Conservation (phyloP, 2,113 vertebrate genomes). For the Manacus vitellinus region DNA sequence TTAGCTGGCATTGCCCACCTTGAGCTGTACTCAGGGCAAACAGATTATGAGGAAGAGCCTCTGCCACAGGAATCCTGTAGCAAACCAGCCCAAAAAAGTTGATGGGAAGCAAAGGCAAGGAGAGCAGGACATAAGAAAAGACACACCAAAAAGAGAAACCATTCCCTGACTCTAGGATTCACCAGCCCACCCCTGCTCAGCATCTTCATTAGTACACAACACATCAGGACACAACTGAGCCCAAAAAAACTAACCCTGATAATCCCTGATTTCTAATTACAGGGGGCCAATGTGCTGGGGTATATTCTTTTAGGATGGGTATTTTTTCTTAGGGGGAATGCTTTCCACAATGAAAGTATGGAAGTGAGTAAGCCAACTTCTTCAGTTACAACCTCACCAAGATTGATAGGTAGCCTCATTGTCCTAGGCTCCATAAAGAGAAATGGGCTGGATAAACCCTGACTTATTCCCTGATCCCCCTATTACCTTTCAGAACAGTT, state of each 20-base stretch:
- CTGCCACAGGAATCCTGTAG: neutral
- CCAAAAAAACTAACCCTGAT: neutral
- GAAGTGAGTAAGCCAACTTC: neutral
- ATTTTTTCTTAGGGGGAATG: neutral
- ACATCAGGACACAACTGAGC: neutral
- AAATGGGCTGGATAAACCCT: slow-evolving; percentile 33
- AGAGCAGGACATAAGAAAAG: neutral
- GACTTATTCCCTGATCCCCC: slow-evolving; percentile 47
- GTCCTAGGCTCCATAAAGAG: slow-evolving; percentile 37
- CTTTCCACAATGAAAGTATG: neutral
- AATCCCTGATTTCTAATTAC: neutral
- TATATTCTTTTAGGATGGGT: neutral
- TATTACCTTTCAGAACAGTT: slow-evolving; percentile 39
- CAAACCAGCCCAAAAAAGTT: neutral
- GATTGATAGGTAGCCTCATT: slow-evolving; percentile 21
- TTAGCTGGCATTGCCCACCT: neutral
- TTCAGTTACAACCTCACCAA: neutral
- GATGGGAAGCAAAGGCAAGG: neutral
- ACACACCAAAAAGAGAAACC: neutral
- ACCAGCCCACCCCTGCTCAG: neutral
- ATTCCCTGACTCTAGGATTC: neutral
- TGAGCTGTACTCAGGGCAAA: neutral
- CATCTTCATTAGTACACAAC: fast-evolving
- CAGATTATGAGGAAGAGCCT: neutral
- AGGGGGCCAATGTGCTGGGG: fast-evolving